Conservation (phyloP, 2,113 vertebrate genomes). For the Nipponia nippon region DNA sequence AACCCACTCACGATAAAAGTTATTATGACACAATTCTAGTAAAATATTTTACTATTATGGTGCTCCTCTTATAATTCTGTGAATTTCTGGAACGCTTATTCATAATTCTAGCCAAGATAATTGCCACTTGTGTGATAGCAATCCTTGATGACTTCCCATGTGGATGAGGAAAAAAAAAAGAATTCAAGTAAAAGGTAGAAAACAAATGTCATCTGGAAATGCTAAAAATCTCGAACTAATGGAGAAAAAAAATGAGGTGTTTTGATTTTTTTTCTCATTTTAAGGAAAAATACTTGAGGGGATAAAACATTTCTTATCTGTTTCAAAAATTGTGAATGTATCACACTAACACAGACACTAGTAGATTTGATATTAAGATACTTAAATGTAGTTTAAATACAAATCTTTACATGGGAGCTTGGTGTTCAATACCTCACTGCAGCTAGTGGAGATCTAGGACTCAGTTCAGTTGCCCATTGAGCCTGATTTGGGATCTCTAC, state of each 20-base stretch:
- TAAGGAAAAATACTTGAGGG: background rate
- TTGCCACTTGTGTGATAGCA: background rate
- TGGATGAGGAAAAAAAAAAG: background rate
- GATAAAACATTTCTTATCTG: background rate
- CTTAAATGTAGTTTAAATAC: background rate
- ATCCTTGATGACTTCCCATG: background rate
- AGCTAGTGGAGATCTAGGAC: background rate
- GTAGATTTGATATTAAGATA: background rate
- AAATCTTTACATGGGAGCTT: background rate
- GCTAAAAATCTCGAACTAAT: background rate
- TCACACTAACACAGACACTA: background rate
- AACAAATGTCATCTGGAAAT: background rate
- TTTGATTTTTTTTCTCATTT: background rate
- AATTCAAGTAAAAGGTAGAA: background rate
- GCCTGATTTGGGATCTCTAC: background rate
- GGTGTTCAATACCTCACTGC: background rate
- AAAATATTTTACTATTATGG: background rate
- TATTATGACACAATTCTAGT: background rate
- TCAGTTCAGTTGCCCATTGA: fast-evolving
- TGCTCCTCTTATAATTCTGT: background rate
- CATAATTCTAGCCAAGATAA: background rate
- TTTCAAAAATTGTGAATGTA: background rate
- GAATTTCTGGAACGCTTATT: background rate
- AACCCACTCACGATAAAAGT: background rate
- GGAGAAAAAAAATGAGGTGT: background rate